Conservation (phyloP, 2,113 vertebrate species). For the Corynorhinus townsendii region DNA sequence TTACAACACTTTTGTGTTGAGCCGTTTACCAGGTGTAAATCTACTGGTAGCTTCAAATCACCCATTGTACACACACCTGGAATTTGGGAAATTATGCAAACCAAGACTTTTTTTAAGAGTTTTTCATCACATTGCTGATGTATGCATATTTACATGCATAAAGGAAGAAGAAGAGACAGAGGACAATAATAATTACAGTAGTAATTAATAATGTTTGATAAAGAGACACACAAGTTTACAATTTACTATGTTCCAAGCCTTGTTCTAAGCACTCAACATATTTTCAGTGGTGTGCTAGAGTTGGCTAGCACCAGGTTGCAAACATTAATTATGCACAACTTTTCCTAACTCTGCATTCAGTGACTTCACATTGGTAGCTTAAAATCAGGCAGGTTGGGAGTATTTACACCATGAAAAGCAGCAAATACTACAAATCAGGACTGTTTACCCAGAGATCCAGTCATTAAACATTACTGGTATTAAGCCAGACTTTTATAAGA, state of each 20-base stretch:
- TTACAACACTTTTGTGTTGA: not conserved
- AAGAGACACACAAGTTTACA: not conserved
- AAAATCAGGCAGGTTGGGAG: not conserved
- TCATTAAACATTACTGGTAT: not conserved
- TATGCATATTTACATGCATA: not conserved
- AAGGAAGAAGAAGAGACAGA: not conserved
- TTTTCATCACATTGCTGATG: not conserved
- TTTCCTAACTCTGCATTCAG: not conserved
- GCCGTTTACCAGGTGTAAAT: not conserved
- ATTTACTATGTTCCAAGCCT: not conserved
- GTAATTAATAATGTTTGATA: not conserved
- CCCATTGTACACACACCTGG: not conserved
- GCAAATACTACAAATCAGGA: not conserved
- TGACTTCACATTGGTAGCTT: not conserved
- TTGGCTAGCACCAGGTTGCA: not conserved
- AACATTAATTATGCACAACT: not conserved
- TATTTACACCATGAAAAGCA: not conserved
- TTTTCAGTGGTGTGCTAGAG: not conserved
- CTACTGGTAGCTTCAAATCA: not conserved
- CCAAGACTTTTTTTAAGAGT: not conserved
- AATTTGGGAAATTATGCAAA: not conserved
- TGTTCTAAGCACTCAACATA: not conserved
- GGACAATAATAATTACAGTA: not conserved
- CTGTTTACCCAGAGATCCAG: not conserved
- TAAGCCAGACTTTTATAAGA: not conserved